Base-by-base conservation (phyloP, 1,140 invertebrate genomes). In the Dendroctonus valens region DNA sequence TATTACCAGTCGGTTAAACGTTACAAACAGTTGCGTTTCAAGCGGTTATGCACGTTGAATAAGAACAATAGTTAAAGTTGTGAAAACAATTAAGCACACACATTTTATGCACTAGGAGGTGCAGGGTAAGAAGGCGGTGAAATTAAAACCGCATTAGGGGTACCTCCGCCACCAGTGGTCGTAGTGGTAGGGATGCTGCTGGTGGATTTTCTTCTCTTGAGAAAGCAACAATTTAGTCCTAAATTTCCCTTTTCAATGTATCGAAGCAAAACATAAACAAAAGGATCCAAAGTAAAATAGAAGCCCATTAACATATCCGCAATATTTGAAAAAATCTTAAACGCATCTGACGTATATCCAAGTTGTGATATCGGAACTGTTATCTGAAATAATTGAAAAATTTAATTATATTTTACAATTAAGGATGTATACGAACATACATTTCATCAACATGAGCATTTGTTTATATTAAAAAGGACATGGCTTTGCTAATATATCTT, bases 221-320 rank as follows among this genome's bases (percentile, higher is more conserved):
- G 59, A 54, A 70, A 72, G 50, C 72, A 73, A 41, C 72, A 71
- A 5, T 54, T 41, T 11, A 69, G 67, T 7, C 26, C 52, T 42
- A 62, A 72, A 59, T 51, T 67, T 52, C 59, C 72, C 44, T 65
- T 74, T 65, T 78, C 74, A 7, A 75, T 67, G 61, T 76, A 76
- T 54, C 88, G 80, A 69, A 89, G 81, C 12, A 92, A 77, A 11
- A 94, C 91, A 76, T 93, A 92, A 51, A 93, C 86, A 67, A 89
- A 89, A 1, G 92, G 92, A 79, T 94, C 89, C 49, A 92, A 79
- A 12, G 88, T 87, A 74, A 93, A 93, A 75, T 93, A 91, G 37
- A 92, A 72, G n/a, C 89, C 86, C 77, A 93, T 86, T 48, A 92
- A 78, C 6, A 91, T 79, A 75, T 94, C 91, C 3, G 90, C 89